phyloP scores from a whole-genome alignment of 2,113 vertebrate genomes.

The Pteropus alecto region DNA sequence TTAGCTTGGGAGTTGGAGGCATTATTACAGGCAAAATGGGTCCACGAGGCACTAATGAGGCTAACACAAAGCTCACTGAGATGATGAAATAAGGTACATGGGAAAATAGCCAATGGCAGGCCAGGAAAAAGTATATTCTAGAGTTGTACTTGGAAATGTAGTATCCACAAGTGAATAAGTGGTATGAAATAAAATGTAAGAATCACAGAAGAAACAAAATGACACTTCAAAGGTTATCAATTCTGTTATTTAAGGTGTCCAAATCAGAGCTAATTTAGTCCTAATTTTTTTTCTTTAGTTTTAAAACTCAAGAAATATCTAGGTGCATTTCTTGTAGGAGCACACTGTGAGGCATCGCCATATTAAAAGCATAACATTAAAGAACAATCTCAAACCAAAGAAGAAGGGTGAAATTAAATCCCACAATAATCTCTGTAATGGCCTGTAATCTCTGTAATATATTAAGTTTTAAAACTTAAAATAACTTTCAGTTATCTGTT shows the following conservation, averaged over 20 bases:
- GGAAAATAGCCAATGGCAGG: neutral
- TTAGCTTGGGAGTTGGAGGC: neutral
- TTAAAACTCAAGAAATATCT: neutral
- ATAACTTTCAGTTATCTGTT: neutral
- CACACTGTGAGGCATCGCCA: neutral
- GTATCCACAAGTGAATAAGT: neutral
- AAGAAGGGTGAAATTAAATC: neutral
- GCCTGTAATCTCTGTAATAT: neutral
- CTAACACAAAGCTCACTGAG: neutral
- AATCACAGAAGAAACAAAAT: neutral
- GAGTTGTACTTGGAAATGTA: neutral
- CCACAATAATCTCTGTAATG: neutral
- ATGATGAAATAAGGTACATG: neutral
- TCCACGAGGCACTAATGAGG: neutral
- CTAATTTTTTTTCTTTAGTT: neutral
- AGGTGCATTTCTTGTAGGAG: neutral
- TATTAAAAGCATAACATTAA: neutral
- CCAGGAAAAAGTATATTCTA: neutral
- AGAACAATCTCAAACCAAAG: neutral
- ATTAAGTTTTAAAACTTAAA: slow-evolving; percentile 33
- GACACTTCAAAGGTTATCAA: neutral
- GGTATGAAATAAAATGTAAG: neutral
- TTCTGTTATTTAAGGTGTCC: neutral
- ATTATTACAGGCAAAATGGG: neutral
- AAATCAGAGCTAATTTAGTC: neutral